phyloP scores from a whole-genome alignment of 2,797 vertebrate genomes.

The Myotis findleyi region DNA sequence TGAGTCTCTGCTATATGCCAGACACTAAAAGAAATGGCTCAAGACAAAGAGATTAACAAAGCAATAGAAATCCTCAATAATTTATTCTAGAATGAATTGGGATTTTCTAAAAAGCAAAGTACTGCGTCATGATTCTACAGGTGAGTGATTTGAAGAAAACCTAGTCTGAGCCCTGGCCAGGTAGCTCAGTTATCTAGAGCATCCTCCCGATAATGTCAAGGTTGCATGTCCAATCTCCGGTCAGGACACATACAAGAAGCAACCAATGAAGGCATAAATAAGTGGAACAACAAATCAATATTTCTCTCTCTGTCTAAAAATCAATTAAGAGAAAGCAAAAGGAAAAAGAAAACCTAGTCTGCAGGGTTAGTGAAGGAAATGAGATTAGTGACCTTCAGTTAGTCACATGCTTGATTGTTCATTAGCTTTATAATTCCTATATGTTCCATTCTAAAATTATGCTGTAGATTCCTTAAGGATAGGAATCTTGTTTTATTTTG shows the following conservation, averaged over 20 bases:
- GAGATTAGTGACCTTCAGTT: background rate
- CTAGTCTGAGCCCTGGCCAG: background rate
- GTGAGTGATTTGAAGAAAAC: constrained; percentile 7
- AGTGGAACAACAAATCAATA: background rate
- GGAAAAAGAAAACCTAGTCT: background rate
- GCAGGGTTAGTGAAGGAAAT: background rate
- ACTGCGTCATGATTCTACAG: background rate
- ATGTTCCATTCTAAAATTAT: background rate
- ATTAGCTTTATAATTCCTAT: background rate
- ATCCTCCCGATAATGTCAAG: background rate
- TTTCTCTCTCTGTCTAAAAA: background rate
- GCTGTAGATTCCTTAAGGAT: background rate
- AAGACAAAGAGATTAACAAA: background rate
- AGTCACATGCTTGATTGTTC: background rate
- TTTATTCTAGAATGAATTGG: background rate
- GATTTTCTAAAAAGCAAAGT: background rate
- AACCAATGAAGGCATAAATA: background rate
- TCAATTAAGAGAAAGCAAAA: background rate
- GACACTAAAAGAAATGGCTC: background rate
- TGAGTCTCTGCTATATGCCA: background rate
- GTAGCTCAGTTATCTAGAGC: background rate
- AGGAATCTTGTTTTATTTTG: background rate
- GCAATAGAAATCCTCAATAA: background rate
- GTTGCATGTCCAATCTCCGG: background rate
- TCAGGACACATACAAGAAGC: background rate